Percentiles rank a stretch among this genome's conserved stretches.
These are phyloP conservation scores for Brachyhypopomus gauderio DNA, from an alignment of 2,113 vertebrate genomes.

Conservation along the genomic window DNA sequence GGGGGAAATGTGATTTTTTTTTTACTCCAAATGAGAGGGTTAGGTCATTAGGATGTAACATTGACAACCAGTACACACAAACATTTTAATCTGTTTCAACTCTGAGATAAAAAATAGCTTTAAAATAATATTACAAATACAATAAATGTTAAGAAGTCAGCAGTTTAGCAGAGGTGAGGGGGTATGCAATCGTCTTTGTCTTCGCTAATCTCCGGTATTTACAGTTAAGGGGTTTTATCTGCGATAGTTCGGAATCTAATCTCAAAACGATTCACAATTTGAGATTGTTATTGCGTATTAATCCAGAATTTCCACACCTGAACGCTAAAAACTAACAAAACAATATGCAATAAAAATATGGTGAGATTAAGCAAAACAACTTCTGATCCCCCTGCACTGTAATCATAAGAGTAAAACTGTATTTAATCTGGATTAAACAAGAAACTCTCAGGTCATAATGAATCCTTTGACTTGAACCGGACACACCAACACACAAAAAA, in stretches of 20 bases:
- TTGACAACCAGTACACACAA: too few species aligned
- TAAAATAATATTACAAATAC: constrained; percentile 30
- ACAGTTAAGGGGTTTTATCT: constrained; percentile 30
- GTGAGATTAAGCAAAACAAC: too few species aligned
- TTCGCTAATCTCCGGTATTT: constrained; percentile 24
- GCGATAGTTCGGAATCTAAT: constrained; percentile 37
- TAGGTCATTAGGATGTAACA: too few species aligned
- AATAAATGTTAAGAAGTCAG: constrained; percentile 17
- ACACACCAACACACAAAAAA: constrained; percentile 30
- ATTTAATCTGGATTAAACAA: constrained; percentile 33
- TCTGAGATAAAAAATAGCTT: too few species aligned
- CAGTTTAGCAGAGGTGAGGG: constrained; percentile 1
- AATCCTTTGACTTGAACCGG: not conserved
- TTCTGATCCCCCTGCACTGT: too few species aligned
- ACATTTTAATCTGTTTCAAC: too few species aligned
- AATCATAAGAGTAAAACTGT: not conserved
- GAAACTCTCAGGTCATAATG: constrained; percentile 29
- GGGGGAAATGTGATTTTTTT: too few species aligned
- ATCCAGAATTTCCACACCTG: constrained; percentile 31
- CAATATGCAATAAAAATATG: not conserved
- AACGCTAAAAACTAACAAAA: constrained; percentile 14
- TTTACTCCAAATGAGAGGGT: too few species aligned
- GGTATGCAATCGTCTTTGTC: constrained; percentile 24
- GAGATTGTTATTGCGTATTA: constrained; percentile 27
- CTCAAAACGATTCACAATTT: constrained; percentile 27